These are phyloP conservation scores for Eulemur rufifrons DNA, from an alignment of 2,113 vertebrate species.

Conservation along the genomic window DNA sequence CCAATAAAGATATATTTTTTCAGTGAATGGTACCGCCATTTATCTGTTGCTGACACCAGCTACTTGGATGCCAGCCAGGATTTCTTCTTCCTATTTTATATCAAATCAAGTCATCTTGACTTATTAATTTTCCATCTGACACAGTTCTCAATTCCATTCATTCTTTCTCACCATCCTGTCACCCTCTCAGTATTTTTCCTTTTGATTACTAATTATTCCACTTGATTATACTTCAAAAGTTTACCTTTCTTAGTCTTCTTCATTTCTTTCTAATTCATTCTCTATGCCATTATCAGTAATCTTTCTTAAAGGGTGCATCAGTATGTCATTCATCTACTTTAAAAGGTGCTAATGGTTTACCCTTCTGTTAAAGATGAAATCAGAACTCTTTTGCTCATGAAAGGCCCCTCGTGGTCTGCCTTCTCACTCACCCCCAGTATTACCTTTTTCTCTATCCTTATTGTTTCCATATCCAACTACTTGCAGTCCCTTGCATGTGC, in stretches of 20 bases:
- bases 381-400: not conserved
- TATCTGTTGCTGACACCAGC: not conserved
- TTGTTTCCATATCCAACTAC: not conserved
- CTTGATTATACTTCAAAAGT: conserved; percentile 26
- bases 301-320: conserved; percentile 36
- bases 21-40: not conserved
- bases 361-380: not conserved
- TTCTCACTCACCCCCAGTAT: not conserved
- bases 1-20: not conserved
- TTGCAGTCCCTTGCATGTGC: not conserved
- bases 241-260: not conserved
- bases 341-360: conserved; percentile 3
- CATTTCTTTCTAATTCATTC: not conserved
- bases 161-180: not conserved
- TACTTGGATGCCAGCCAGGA: not conserved
- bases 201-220: conserved; percentile 42
- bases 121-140: conserved; percentile 7
- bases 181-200: not conserved
- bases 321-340: not conserved
- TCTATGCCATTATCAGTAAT: not conserved
- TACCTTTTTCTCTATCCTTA: not conserved
- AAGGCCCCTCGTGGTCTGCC: not conserved
- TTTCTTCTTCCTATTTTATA: not conserved
- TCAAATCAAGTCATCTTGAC: not conserved
- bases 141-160: not conserved